Evolutionary conservation across 2,888 invertebrate genomes (phyloP), one percentile per base, ranked within the genome.

Genomic region (Actias luna): DNA sequence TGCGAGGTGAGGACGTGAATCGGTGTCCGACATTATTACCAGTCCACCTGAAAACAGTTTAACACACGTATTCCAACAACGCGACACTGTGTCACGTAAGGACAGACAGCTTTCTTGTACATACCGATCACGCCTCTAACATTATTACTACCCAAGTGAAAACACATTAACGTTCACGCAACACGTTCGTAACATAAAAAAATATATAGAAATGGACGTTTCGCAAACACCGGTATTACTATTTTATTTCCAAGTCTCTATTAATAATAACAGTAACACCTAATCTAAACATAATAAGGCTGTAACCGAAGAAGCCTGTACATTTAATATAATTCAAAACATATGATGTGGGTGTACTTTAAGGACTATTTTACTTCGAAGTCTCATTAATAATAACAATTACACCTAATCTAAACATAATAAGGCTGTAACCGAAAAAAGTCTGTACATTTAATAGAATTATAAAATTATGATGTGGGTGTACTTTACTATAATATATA

Each of bases 21-120:
- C 78, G 74, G 77, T 77, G 77, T 76, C 77, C 71, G 63, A 73
- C 73, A 72, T 72, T 76, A 78, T 81, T 78, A 77, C 67, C 63
- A 59, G 62, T 64, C 64, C 66, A 71, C 69, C 66, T 64, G 67
- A 65, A 67, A 65, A 62, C 65, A 63, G 50, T 52, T 62, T 42
- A 63, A 63, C 52, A 59, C 62, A 58, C 59, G 61, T 64, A 62
- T 62, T 61, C 60, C 33, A 60, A 60, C 39, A 27, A 60, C 58
- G 33, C 33, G 50, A 46, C 39, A 33, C 29, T 36, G 50, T n/a
- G 25, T 33, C 12, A 59, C 18, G n/a, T n/a, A 60, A 42, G 42
- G 29, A 58, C 12, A 35, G 27, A 55, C 52, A 18, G 18, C 31
- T 33, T 5, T 10, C 29, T 31, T n/a, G n/a, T 29, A 58, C n/a